Conservation (phyloP, 2,113 vertebrate genomes). For the Poeciliopsis retropinna region DNA sequence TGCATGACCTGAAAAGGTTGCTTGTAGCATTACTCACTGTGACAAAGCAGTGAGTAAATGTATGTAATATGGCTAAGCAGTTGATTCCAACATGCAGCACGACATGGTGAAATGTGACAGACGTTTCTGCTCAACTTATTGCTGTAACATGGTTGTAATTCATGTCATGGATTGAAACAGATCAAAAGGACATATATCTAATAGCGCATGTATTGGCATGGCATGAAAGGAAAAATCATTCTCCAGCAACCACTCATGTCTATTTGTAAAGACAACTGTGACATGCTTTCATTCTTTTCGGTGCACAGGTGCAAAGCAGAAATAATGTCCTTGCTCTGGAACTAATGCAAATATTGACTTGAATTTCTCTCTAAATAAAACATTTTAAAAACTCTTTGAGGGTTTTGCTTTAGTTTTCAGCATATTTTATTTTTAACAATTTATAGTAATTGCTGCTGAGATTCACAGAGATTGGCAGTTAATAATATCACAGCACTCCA, state of each 20-base stretch:
- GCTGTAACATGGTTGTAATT: conserved; percentile 58
- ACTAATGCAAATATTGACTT: conserved; percentile 23
- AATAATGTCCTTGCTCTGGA: conserved; percentile 29
- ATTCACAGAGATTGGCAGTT: background rate
- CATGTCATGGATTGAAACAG: conserved; percentile 59
- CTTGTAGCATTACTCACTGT: background rate
- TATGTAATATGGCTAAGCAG: conserved; percentile 33
- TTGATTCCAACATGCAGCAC: conserved; percentile 41
- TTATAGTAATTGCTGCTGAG: background rate
- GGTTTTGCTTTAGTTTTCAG: conserved; percentile 20
- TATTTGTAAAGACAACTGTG: conserved; percentile 71
- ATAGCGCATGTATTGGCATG: conserved; percentile 56
- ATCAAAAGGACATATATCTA: conserved; percentile 66
- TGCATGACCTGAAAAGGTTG: background rate
- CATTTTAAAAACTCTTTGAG: conserved; percentile 31
- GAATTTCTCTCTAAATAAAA: conserved; percentile 29
- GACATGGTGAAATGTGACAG: conserved; percentile 30
- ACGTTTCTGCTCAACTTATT: conserved; percentile 48
- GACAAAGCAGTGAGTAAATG: conserved; percentile 16
- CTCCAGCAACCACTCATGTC: conserved; percentile 59
- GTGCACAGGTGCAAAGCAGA: conserved; percentile 65
- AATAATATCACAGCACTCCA: background rate
- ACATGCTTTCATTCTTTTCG: conserved; percentile 67
- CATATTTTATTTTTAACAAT: conserved; percentile 36
- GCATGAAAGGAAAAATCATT: conserved; percentile 64